Evolutionary conservation across 2,113 vertebrate species (phyloP).

Genomic region (Muntiacus muntjak): DNA sequence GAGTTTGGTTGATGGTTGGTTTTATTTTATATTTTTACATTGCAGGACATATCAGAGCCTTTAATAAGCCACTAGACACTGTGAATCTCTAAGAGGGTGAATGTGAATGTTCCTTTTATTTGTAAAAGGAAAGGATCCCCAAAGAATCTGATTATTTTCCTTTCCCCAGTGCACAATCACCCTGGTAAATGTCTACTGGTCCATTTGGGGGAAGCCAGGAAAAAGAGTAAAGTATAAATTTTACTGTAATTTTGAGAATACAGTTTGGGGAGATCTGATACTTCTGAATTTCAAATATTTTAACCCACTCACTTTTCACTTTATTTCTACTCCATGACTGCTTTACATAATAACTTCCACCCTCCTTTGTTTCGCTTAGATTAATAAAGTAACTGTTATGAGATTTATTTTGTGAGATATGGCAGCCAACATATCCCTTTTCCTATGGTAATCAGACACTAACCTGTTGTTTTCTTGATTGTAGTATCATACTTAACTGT

Average conservation of each 20-base stretch:
- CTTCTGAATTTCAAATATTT: background rate
- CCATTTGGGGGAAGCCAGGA: background rate
- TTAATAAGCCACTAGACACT: background rate
- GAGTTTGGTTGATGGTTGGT: background rate
- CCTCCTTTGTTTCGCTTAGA: background rate
- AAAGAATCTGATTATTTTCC: background rate
- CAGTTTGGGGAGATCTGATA: background rate
- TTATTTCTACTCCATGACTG: background rate
- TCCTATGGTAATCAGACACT: constrained; percentile 42
- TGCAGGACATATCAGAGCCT: background rate
- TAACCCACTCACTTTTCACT: background rate
- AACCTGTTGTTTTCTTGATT: constrained; percentile 58
- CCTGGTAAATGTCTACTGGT: background rate
- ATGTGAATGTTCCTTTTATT: background rate
- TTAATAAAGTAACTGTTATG: background rate
- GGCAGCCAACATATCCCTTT: constrained; percentile 53
- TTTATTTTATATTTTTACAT: background rate
- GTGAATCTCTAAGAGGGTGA: background rate
- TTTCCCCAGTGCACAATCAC: background rate
- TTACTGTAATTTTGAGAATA: background rate
- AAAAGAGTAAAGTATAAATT: background rate
- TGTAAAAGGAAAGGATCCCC: background rate
- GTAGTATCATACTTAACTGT: constrained; percentile 49
- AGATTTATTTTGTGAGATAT: constrained; percentile 10
- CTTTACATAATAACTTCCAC: background rate